Conservation (phyloP, 2,113 vertebrate species). For the Mormoops blainvillei region DNA sequence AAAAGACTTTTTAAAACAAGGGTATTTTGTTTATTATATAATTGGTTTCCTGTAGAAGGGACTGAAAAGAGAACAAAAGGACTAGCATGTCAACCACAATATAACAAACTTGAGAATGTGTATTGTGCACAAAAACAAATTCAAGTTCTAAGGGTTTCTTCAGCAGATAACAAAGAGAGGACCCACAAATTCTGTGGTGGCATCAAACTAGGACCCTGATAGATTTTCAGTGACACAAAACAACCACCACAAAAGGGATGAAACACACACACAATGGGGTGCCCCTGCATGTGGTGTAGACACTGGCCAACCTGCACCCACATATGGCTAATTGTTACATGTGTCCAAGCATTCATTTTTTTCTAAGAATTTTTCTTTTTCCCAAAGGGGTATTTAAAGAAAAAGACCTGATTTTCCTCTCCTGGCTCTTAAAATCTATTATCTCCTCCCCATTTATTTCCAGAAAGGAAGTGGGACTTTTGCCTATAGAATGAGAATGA, state of each 20-base stretch:
- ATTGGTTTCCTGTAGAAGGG: neutral
- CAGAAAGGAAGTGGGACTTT: neutral
- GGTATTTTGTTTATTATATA: neutral
- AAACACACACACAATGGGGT: rapidly evolving
- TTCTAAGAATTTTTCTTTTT: neutral
- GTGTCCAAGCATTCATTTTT: neutral
- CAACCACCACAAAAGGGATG: neutral
- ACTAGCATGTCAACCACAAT: neutral
- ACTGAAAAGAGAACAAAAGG: neutral
- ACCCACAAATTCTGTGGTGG: neutral
- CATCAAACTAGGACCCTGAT: too few species aligned
- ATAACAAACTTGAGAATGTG: neutral
- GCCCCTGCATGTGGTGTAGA: neutral
- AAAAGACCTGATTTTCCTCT: neutral
- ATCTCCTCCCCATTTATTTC: neutral
- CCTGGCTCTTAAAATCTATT: neutral
- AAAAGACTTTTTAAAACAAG: neutral
- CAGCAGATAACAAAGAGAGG: neutral
- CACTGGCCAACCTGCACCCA: neutral
- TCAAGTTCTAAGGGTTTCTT: neutral
- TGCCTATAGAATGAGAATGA: neutral
- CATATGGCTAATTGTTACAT: neutral
- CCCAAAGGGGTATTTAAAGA: neutral
- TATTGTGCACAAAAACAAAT: neutral
- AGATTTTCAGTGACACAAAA: neutral